phyloP scores from a whole-genome alignment of 1,140 invertebrate genomes.

The Drosophila eugracilis region DNA sequence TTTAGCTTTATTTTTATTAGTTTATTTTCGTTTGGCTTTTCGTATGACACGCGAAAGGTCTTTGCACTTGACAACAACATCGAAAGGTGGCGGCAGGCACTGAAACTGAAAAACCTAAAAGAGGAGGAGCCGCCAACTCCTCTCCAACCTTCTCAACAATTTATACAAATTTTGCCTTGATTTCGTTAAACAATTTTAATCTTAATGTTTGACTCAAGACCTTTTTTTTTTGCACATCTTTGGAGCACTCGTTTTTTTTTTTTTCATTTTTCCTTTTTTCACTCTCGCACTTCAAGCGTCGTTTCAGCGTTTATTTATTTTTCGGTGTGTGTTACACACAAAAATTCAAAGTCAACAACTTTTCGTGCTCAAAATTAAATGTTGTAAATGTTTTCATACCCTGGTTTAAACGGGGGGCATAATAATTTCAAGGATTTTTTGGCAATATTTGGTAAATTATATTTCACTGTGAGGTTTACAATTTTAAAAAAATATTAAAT shows the following conservation, averaged over 20 bases:
- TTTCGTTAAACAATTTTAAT: slow-evolving; percentile 53
- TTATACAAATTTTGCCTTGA: slow-evolving; percentile 33
- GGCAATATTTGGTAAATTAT: no score
- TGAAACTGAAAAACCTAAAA: slow-evolving; percentile 18
- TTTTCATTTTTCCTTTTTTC: slow-evolving; percentile 9
- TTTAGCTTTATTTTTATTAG: slow-evolving; percentile 53
- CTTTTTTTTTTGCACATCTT: slow-evolving; percentile 44
- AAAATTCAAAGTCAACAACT: slow-evolving; percentile 74
- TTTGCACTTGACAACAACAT: slow-evolving; percentile 68
- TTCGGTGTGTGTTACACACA: slow-evolving; percentile 28
- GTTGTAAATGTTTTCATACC: slow-evolving; percentile 43
- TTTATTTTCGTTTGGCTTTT: slow-evolving; percentile 42
- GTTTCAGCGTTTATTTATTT: slow-evolving; percentile 27
- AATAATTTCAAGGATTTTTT: slow-evolving; percentile 8
- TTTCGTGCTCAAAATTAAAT: slow-evolving; percentile 70
- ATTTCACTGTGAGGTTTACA: no score
- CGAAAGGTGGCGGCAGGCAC: slow-evolving; percentile 41
- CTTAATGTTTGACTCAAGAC: slow-evolving; percentile 38
- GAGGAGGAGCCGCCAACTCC: slow-evolving; percentile 9
- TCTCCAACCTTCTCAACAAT: slow-evolving; percentile 25
- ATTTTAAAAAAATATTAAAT: no score
- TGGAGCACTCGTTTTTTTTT: no score
- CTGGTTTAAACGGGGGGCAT: slow-evolving; percentile 3
- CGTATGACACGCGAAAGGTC: slow-evolving; percentile 73
- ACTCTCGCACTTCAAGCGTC: slow-evolving; percentile 12